Evolutionary conservation across 2,888 invertebrate species (phyloP).

Genomic region (Lissonota sp.): DNA sequence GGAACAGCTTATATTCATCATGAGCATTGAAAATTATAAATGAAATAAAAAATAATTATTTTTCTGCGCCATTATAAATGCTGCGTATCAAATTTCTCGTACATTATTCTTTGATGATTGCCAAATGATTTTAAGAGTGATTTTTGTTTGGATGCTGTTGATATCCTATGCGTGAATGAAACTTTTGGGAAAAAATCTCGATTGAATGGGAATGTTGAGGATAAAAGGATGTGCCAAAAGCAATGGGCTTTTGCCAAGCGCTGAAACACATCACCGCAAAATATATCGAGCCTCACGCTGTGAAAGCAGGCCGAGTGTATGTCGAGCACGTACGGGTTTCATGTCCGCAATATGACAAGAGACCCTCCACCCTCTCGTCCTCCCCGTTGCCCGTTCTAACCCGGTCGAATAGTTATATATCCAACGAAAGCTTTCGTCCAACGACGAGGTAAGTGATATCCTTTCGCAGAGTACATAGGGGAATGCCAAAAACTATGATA

Average conservation of each 20-base stretch:
- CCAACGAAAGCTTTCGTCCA: constrained; percentile 29
- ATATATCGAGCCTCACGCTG: constrained; percentile 48
- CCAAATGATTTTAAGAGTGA: background rate
- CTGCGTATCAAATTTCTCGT: too few species aligned
- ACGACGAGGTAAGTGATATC: constrained; percentile 63
- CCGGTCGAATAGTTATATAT: constrained; percentile 39
- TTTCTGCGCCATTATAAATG: too few species aligned
- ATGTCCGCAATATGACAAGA: constrained; percentile 71
- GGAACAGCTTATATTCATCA: too few species aligned
- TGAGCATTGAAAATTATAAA: too few species aligned
- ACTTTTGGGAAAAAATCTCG: constrained; percentile 20
- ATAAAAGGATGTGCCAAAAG: constrained; percentile 30
- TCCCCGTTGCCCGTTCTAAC: constrained; percentile 12
- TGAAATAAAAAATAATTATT: too few species aligned
- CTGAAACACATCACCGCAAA: constrained; percentile 31
- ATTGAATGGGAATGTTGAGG: background rate
- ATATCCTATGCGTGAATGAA: background rate
- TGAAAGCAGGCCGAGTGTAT: constrained; percentile 64
- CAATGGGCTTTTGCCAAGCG: constrained; percentile 35
- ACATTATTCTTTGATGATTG: background rate
- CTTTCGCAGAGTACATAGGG: constrained; percentile 40
- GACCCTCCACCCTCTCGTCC: constrained; percentile 36
- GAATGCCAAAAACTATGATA: constrained; percentile 39
- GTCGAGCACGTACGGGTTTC: constrained; percentile 73
- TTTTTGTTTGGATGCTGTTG: background rate